phyloP scores from a whole-genome alignment of 2,888 invertebrate genomes.

The Calameuta idolon region DNA sequence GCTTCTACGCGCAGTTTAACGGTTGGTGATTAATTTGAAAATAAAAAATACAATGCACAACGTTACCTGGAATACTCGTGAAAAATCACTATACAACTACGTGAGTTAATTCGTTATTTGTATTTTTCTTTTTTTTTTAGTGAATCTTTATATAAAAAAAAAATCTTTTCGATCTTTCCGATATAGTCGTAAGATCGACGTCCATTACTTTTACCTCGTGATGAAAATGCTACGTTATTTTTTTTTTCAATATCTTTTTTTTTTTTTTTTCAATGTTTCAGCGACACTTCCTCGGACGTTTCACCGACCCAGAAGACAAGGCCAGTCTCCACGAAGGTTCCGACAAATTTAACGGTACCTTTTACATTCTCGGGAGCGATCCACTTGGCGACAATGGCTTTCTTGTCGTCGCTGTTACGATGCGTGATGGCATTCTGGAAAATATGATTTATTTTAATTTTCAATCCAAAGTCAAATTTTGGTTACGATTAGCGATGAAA shows the following conservation, averaged over 20 bases:
- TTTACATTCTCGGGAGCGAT: not conserved
- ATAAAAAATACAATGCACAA: not conserved
- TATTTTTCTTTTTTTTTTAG: not conserved
- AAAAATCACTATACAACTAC: not conserved
- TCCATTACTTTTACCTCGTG: not conserved
- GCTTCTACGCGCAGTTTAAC: not conserved
- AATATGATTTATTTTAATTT: not conserved
- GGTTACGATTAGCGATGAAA: no score
- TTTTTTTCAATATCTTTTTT: constrained; percentile 7
- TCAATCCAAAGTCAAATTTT: not conserved
- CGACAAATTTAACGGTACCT: constrained; percentile 8
- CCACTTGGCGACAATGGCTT: not conserved
- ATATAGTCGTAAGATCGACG: not conserved
- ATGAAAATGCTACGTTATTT: not conserved
- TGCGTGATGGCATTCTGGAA: constrained; percentile 18
- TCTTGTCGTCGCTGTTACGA: constrained; percentile 6
- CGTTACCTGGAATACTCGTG: not conserved
- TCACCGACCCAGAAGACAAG: constrained; percentile 12
- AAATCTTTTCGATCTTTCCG: not conserved
- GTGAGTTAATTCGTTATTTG: not conserved
- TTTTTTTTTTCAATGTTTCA: constrained; percentile 6
- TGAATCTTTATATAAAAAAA: not conserved
- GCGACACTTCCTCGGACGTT: not conserved
- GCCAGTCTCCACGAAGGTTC: constrained; percentile 15
- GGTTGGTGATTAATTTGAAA: not conserved